Base-by-base conservation (phyloP, 2,888 invertebrate species). In the Onthophagus sagittarius region DNA sequence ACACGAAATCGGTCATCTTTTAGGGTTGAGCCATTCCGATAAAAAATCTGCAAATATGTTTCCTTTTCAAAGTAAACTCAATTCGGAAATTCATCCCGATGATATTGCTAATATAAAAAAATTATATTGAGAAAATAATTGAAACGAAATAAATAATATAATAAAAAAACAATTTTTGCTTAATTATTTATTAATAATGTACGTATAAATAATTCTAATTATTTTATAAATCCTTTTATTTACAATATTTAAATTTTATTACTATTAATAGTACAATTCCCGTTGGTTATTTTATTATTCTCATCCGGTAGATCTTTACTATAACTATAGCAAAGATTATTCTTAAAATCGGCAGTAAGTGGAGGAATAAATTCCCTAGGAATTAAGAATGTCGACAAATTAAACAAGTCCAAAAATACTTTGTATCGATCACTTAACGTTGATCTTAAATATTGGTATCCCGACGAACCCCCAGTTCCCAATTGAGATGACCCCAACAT, bases 381-480 rank as follows among this genome's bases (percentile, higher is more conserved):
- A 80, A 99, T 93, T 76, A 99, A 87, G 87, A 97, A 99, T 0
- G 99, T 98, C 0, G 98, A 98, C 73, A 99, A 86, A 85, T 99
- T 99, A 88, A 98, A 99, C 63, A 99, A 87, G 84, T 99, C 99
- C 83, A 99, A 86, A 84, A 99, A 99, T 33, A 99, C 97, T 86
- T 99, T 99, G 88, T 99, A 99, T 15, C 98, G 95, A 86, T 99
- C 99, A 84, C 98, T 97, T 78, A 99, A 89, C 0, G 99, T 99
- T 3, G 98, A 97, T 72, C 98, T 90, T 5, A 99, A 89, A 85
- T 99, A 99, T 83, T 98, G 97, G 86, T 99, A 99, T 0, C 99
- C 99, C 0, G 98, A 97, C 5, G 98, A 98, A 2, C 99, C 99
- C 13, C 99, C 99, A 0, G 99, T 99, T 15, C 99, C 99, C 6